Evolutionary conservation across 2,113 vertebrate species (phyloP), one percentile per base, ranked within the genome.

Genomic region (Leptobrachium ailaonicum): DNA sequence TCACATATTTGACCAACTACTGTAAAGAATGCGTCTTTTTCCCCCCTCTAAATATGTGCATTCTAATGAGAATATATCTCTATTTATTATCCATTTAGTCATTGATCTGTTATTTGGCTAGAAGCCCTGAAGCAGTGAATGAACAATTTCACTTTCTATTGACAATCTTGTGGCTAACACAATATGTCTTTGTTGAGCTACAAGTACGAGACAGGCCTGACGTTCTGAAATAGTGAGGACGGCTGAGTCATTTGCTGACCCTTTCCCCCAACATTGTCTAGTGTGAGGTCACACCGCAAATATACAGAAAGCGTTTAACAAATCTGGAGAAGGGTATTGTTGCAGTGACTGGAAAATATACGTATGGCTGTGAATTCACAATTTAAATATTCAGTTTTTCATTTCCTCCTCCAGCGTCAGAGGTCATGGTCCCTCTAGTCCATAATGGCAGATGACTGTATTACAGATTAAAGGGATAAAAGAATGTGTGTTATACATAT

Each of bases 141-240:
- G 69, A 58, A n/a, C n/a, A 3, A 44, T n/a, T 20, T 74, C 2
- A 43, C 12, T 43, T 11, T 4, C 20, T 47, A 71, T 60, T 53
- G 32, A 66, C 14, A 75, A 58, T 77, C 75, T 79, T 50, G 66
- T 9, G n/a, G 50, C n/a, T 58, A 81, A 10, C 42, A 6, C 62
- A 82, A 78, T 72, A 7, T 82, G 64, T 54, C 13, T 80, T 42
- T 85, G 75, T 73, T 56, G 47, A 83, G 74, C 45, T 78, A 73
- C 77, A 53, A 44, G 77, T 11, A 78, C 14, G 4, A 41, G 83
- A 20, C 78, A 84, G 11, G 70, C 47, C 73, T 78, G 73, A 77
- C 71, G 45, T 41, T 5, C 10, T 60, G 56, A 50, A 5, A 50
- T 50, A 50, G 45, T 83, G 32, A 47, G 71, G 69, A 56, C 63